Conservation (phyloP, 2,797 vertebrate genomes). For the Phalloptychus januarius region DNA sequence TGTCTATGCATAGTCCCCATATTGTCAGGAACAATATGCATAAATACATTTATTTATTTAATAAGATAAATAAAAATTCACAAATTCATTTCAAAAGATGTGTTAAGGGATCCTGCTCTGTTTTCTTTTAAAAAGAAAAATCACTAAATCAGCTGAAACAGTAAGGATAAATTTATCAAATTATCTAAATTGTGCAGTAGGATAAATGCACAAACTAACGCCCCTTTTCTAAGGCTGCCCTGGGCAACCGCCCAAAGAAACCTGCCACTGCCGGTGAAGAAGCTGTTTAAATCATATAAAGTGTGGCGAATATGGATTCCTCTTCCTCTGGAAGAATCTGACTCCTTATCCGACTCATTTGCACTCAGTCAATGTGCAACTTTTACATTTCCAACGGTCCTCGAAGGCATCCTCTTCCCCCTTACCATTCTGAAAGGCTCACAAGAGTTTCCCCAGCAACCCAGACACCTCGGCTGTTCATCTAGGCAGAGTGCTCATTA, state of each 20-base stretch:
- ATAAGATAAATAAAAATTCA: too few relatives aligned
- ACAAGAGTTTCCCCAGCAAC: slow-evolving; percentile 10
- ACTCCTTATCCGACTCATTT: neutral
- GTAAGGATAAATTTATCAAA: neutral
- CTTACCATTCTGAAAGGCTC: slow-evolving; percentile 5
- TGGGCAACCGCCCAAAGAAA: neutral
- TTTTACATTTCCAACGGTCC: neutral
- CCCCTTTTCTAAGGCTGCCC: neutral
- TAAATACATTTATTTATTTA: too few relatives aligned
- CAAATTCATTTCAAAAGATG: too few relatives aligned
- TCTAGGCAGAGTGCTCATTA: slow-evolving; percentile 15
- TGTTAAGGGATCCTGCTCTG: too few relatives aligned
- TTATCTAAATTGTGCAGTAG: neutral
- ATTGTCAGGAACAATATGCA: too few relatives aligned
- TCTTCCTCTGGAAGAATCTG: neutral
- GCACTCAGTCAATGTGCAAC: neutral
- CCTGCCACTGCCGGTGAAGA: neutral
- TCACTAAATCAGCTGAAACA: neutral
- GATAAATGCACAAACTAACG: neutral
- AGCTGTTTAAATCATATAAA: neutral
- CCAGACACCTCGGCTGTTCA: slow-evolving; percentile 15
- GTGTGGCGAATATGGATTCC: neutral
- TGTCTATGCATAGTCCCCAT: too few relatives aligned
- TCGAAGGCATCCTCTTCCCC: slow-evolving; percentile 11
- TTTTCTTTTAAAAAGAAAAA: too few relatives aligned